A percentile compares a stretch with the other conserved stretches of the same genome.
Evolutionary conservation across 2,797 vertebrate genomes (phyloP).

Genomic region (Sebastiscus albofasciatus): DNA sequence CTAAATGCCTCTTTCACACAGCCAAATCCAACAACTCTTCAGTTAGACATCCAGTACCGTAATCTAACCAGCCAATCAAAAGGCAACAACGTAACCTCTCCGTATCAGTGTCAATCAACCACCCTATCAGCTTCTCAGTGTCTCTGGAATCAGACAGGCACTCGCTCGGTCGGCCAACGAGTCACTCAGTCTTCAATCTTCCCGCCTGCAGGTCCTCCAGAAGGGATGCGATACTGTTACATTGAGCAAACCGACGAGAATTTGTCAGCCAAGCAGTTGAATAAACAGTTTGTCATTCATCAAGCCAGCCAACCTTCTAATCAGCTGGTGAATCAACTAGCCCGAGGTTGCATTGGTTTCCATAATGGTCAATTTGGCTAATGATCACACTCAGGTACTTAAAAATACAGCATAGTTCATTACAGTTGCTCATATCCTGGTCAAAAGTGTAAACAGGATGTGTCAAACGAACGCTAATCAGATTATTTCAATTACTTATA

Average conservation of each 20-base stretch:
- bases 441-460: not conserved
- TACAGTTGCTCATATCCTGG: not conserved
- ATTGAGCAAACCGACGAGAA: not conserved
- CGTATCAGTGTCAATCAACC: constrained; percentile 21
- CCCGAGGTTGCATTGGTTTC: not conserved
- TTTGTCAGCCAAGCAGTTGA: not conserved
- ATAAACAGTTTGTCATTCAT: not conserved
- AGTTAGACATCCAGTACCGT: not conserved
- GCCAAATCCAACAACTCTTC: not conserved
- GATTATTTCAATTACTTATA: not conserved
- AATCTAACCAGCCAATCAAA: constrained; percentile 6
- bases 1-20: not conserved
- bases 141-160: constrained; percentile 10
- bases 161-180: not conserved
- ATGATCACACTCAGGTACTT: not conserved
- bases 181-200: constrained; percentile 2
- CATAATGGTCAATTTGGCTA: not conserved
- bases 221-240: not conserved
- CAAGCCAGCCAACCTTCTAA: not conserved
- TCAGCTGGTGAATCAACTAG: not conserved
- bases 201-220: not conserved
- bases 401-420: not conserved
- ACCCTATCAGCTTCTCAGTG: constrained; percentile 3
- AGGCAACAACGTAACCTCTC: not conserved
- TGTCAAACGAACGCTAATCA: not conserved